Evolutionary conservation across 1,140 invertebrate genomes (phyloP).

Genomic region (Agrypnia vestita): DNA sequence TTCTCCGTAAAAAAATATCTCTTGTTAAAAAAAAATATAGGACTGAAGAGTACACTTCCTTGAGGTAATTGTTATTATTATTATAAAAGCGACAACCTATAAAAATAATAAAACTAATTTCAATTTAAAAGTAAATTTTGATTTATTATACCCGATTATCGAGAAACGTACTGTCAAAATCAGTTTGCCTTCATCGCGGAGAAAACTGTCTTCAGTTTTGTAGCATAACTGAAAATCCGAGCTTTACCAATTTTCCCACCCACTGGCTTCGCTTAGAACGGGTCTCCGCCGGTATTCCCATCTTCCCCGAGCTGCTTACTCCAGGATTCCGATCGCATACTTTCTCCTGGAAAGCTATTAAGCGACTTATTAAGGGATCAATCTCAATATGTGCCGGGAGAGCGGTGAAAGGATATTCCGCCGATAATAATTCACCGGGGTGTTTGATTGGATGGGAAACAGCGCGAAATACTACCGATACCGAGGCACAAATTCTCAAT

Average conservation of each 20-base stretch:
- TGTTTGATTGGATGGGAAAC: constrained; percentile 32
- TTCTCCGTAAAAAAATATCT: too few relatives aligned
- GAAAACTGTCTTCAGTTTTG: too few relatives aligned
- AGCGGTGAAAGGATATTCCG: constrained; percentile 32
- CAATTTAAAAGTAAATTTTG: too few relatives aligned
- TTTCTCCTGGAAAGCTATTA: constrained; percentile 37
- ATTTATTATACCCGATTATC: too few relatives aligned
- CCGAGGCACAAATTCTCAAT: background rate
- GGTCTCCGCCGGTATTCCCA: constrained; percentile 4
- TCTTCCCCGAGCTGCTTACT: constrained; percentile 16
- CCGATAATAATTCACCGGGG: constrained; percentile 29
- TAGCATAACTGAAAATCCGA: background rate
- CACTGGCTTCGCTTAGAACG: background rate
- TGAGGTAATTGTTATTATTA: too few relatives aligned
- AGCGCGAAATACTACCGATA: constrained; percentile 12
- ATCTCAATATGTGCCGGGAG: constrained; percentile 38
- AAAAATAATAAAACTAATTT: too few relatives aligned
- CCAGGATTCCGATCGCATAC: constrained; percentile 32
- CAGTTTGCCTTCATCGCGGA: too few relatives aligned
- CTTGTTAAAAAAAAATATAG: too few relatives aligned
- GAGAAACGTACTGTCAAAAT: too few relatives aligned
- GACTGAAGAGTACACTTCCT: too few relatives aligned
- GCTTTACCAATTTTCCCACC: constrained; percentile 8
- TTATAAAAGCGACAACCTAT: too few relatives aligned
- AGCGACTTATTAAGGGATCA: constrained; percentile 42